Evolutionary conservation across 2,888 invertebrate species (phyloP).

Genomic region (Cantharis rufa): DNA sequence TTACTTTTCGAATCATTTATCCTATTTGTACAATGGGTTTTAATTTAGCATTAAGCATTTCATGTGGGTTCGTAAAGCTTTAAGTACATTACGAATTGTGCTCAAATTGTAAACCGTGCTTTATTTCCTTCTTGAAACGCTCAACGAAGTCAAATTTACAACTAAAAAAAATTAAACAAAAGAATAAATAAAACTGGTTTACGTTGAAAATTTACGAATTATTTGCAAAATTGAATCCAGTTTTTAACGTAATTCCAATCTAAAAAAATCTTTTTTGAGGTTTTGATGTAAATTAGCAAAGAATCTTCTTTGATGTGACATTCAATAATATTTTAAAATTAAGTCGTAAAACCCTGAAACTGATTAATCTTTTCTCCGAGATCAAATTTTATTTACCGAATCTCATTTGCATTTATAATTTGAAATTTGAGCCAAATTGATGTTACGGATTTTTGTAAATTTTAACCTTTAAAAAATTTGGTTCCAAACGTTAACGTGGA

Average conservation of each 20-base stretch:
- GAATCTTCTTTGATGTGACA: not conserved
- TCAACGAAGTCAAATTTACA: not conserved
- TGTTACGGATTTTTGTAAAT: not conserved
- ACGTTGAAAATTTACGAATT: not conserved
- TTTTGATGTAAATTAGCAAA: not conserved
- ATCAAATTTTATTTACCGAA: not conserved
- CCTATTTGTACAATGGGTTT: not conserved
- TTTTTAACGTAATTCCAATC: not conserved
- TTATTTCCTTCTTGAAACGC: not conserved
- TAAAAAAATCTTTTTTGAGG: not conserved
- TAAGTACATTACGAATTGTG: not conserved
- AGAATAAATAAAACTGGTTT: not conserved
- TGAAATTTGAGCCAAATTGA: not conserved
- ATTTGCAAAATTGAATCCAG: not conserved
- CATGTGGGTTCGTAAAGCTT: not conserved
- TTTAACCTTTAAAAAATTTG: not conserved
- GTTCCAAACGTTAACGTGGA: not conserved
- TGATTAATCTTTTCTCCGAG: not conserved
- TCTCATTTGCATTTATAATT: not conserved
- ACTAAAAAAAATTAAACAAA: not conserved
- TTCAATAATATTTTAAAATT: not conserved
- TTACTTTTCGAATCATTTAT: slow-evolving; percentile 8
- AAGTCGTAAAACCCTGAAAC: not conserved
- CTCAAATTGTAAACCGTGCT: not conserved
- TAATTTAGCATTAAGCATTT: not conserved